Evolutionary conservation across 2,888 invertebrate genomes (phyloP).

Genomic region (Chloroclystis v-ata): DNA sequence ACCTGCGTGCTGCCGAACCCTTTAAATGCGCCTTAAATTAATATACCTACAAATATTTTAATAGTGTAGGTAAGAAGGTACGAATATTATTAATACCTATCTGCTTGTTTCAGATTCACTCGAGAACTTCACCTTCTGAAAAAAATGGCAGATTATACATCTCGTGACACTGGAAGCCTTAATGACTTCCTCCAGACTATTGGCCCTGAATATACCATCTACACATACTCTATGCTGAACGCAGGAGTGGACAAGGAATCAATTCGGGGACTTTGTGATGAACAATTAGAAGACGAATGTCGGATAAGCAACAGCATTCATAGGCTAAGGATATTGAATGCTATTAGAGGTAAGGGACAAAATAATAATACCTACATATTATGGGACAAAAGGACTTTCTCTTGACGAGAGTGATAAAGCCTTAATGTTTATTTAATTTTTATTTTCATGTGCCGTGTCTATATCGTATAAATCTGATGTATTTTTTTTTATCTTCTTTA

Average conservation of each 20-base stretch:
- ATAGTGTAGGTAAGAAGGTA: too few relatives aligned
- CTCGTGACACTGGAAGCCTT: conserved; percentile 93
- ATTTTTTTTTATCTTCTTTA: too few relatives aligned
- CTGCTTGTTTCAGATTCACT: conserved; percentile 82
- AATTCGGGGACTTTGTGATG: conserved; percentile 91
- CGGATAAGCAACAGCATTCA: conserved; percentile 97
- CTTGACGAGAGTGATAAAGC: too few relatives aligned
- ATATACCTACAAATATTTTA: too few relatives aligned
- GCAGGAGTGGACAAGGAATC: conserved; percentile 96
- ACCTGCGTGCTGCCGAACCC: too few relatives aligned
- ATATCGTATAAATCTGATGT: too few relatives aligned
- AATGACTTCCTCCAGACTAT: conserved; percentile 90
- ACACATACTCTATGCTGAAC: conserved; percentile 97
- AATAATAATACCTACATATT: too few relatives aligned
- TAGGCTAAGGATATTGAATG: conserved; percentile 91
- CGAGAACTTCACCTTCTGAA: conserved; percentile 95
- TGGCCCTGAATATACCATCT: conserved; percentile 94
- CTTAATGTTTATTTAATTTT: too few relatives aligned
- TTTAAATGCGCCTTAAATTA: too few relatives aligned
- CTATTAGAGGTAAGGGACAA: conserved; percentile 83
- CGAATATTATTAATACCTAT: neutral
- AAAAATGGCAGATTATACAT: conserved; percentile 97
- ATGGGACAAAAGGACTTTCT: too few relatives aligned
- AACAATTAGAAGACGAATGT: conserved; percentile 94
- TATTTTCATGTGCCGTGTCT: too few relatives aligned